These are phyloP conservation scores for Eueremaeus valkanovi DNA, from an alignment of 2,888 invertebrate species.

Conservation along the genomic window DNA sequence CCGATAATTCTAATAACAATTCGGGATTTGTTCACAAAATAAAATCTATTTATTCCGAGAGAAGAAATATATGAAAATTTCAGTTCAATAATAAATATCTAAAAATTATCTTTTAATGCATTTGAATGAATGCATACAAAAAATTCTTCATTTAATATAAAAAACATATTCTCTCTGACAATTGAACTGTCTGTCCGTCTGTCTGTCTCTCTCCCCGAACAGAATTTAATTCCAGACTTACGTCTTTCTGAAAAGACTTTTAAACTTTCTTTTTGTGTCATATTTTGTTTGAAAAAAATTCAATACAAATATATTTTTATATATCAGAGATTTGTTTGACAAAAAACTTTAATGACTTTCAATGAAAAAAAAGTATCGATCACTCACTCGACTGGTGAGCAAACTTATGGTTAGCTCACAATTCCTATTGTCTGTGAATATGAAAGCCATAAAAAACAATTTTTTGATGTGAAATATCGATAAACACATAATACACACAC, in stretches of 20 bases:
- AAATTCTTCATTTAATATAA: too few relatives aligned
- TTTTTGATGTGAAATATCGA: conserved; percentile 18
- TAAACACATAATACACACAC: conserved; percentile 4
- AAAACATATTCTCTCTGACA: neutral
- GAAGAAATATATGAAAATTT: neutral
- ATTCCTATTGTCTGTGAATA: neutral
- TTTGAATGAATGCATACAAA: neutral
- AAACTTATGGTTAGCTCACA: neutral
- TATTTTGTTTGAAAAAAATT: neutral
- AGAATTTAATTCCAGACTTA: neutral
- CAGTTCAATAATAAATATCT: neutral
- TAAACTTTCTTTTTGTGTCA: neutral
- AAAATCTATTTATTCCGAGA: neutral
- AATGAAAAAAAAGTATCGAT: neutral
- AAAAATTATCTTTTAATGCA: neutral
- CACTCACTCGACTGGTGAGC: neutral
- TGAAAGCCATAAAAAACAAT: neutral
- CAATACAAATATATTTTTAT: neutral
- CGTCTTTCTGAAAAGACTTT: neutral
- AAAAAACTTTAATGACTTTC: conserved; percentile 22
- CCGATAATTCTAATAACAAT: neutral
- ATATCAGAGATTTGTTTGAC: conserved; percentile 2
- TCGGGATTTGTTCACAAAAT: neutral
- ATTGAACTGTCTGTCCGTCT: neutral
- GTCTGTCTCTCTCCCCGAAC: too few relatives aligned